A percentile compares a stretch with the other conserved stretches of the same genome.
phyloP scores from a whole-genome alignment of 2,888 invertebrate species.

The Ferdinandea cuprea region DNA sequence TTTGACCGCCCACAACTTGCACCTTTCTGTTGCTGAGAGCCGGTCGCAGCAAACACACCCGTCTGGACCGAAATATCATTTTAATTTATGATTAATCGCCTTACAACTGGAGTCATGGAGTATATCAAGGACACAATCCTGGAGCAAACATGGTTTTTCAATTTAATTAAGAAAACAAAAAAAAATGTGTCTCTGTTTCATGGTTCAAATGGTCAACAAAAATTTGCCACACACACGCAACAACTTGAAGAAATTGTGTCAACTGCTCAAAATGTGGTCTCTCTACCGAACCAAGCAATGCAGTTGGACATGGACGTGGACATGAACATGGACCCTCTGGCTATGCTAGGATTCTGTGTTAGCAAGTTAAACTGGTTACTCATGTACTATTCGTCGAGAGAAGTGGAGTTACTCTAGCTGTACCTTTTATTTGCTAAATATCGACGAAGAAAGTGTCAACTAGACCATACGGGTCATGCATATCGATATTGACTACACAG shows the following conservation, averaged over 20 bases:
- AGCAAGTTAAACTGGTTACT: conserved; percentile 68
- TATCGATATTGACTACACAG: too few species aligned
- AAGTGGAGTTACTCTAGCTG: conserved; percentile 9
- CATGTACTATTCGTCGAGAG: too few species aligned
- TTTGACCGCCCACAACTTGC: conserved; percentile 26
- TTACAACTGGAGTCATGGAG: conserved; percentile 30
- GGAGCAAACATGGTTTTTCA: conserved; percentile 27
- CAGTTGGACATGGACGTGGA: neutral
- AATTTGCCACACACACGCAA: conserved; percentile 32
- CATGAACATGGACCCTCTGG: neutral
- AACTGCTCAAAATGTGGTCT: conserved; percentile 40
- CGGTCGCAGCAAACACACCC: conserved; percentile 26
- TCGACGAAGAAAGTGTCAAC: conserved; percentile 27
- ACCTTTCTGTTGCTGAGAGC: conserved; percentile 43
- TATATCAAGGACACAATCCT: conserved; percentile 57
- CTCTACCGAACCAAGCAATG: conserved; percentile 7
- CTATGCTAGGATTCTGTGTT: conserved; percentile 19
- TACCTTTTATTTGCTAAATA: conserved; percentile 42
- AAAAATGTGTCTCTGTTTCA: conserved; percentile 8
- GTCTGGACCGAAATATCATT: conserved; percentile 23
- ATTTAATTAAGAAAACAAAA: neutral
- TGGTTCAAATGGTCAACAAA: conserved; percentile 55
- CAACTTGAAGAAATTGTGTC: conserved; percentile 57
- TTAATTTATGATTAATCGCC: conserved; percentile 68
- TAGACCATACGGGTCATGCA: too few species aligned